Base-by-base conservation (phyloP, 2,888 invertebrate species). In the Tachina grossa region DNA sequence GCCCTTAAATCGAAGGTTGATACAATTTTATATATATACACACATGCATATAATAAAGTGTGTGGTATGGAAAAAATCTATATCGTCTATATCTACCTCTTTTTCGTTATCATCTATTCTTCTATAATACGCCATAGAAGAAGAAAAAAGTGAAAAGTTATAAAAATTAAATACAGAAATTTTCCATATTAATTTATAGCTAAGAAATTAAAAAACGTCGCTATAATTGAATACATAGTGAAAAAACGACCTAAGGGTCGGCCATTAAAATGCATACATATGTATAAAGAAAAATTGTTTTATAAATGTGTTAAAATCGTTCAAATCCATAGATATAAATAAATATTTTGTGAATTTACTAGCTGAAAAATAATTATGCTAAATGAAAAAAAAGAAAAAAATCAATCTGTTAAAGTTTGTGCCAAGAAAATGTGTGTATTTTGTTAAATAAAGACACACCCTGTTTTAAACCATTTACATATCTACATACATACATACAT, bases 361-460 rank as follows among this genome's bases (percentile, higher is more conserved):
- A 1, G n/a, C 31, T 45, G 31, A 8, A 55, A 76, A 66, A 45
- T 31, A 31, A 31, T 22, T 43, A 47, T 65, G 47, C 31, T 41
- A 19, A 47, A 76, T 47, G n/a, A 13, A 31, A 72, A 47, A 49
- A 55, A 13, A 31, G 59, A 47, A 49, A 55, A 59, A 71, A 45
- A 39, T 49, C 9, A 49, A 49, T 49, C 0, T 51, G 11, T 22
- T 55, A 45, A 43, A 47, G 41, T 55, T 55, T 53, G 69, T 71
- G 71, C 31, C 57, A 14, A 45, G 19, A 49, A 61, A 61, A 51
- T 61, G 74, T 53, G 74, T 53, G 51, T 43, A 63, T 61, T 43
- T 63, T 74, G 16, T 19, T 63, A 41, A 53, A 43, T 22, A 22
- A 55, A 74, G 85, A 83, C 85, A 85, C 85, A 85, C 85, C 85